A percentile compares a stretch with the other conserved stretches of the same genome.
Evolutionary conservation across 1,140 invertebrate species (phyloP).

Genomic region (Drosophila nigrodunni): DNA sequence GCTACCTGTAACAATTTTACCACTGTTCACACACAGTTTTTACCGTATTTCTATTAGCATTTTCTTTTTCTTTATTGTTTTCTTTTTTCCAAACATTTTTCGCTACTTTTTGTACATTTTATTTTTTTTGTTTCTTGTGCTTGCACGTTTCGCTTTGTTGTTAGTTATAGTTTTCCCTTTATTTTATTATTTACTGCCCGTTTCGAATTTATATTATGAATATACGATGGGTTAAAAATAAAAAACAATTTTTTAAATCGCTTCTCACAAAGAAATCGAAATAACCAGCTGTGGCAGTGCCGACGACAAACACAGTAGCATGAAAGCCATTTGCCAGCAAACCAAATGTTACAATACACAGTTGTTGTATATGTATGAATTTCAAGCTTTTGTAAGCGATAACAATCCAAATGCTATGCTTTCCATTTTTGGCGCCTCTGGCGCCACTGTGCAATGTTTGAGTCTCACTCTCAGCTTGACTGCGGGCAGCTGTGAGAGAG

Average conservation of each 20-base stretch:
- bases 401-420: conserved; percentile 23
- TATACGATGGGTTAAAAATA: not conserved
- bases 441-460: conserved; percentile 37
- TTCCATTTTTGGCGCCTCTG: conserved; percentile 38
- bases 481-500: conserved; percentile 27
- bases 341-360: not conserved
- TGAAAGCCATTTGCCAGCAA: conserved; percentile 18
- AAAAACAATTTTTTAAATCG: not conserved
- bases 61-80: conserved; percentile 11
- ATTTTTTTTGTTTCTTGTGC: not conserved
- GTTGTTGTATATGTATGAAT: not conserved
- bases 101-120: not conserved
- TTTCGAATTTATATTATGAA: not conserved
- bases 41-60: not conserved
- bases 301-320: conserved; percentile 10
- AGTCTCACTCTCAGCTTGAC: conserved; percentile 5
- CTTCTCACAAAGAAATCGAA: conserved; percentile 15
- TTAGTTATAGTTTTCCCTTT: not conserved
- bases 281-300: conserved; percentile 30
- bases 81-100: conserved; percentile 11
- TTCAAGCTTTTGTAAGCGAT: conserved; percentile 10
- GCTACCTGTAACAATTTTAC: conserved; percentile 9
- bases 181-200: not conserved
- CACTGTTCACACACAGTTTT: not conserved
- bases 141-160: not conserved